Evolutionary conservation across 2,888 invertebrate species (phyloP), one percentile per base, ranked within the genome.

Genomic region (Mythimna loreyi): DNA sequence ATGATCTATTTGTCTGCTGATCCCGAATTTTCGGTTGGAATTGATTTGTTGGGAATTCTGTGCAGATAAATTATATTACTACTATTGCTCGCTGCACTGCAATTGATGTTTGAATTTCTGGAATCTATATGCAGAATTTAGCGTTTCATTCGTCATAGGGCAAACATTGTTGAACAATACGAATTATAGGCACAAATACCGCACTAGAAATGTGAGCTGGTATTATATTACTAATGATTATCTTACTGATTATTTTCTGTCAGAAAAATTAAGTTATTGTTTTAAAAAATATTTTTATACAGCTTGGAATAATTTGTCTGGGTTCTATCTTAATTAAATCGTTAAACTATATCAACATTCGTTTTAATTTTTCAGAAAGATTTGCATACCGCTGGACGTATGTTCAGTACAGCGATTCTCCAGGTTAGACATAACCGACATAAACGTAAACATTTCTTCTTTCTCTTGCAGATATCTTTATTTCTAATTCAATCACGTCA

Each of bases 1-100:
- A 81, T 81, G 75, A 83, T 83, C 79, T 83, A 69, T 83, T 72
- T 81, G 74, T 72, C 69, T 72, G 50, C 56, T 65, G 68, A 70
- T 71, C 56, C 68, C 57, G 61, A 60, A 81, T 63, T 72, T 82
- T 77, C 61, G 23, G 25, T 43, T 71, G 7, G 28, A 66, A 78
- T 71, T 60, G 71, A 73, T 81, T 66, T 67, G 63, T 70, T 47
- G 21, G 61, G 13, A 66, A 65, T 69, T 61, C 53, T 43, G 43
- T 43, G 62, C 40, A 50, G 47, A 56, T 65, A 53, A 61, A 65
- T 60, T 66, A 55, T 74, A 64, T 53, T 50, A 52, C 23, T 50
- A 52, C 40, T 43, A 49, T 62, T 52, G 47, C 21, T 45, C 2
- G 47, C 47, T 74, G 61, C 58, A 66, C 60, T 62, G 50, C 45